phyloP scores from a whole-genome alignment of 2,888 invertebrate species.

The Orthosia incerta region DNA sequence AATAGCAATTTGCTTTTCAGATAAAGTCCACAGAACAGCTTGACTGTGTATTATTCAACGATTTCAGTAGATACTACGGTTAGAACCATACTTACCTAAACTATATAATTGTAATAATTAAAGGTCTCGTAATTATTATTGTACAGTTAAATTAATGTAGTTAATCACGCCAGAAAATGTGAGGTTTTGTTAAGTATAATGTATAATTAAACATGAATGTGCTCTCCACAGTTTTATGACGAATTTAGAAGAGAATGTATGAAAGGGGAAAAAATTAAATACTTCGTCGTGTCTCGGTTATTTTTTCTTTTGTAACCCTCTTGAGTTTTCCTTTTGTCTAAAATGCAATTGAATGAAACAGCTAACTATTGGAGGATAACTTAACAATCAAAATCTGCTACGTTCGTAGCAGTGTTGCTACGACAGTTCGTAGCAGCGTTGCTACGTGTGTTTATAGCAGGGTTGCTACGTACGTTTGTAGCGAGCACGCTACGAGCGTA shows the following conservation, averaged over 20 bases:
- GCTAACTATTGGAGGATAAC: not conserved
- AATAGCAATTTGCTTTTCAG: slow-evolving; percentile 75
- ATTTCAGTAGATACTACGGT: slow-evolving; percentile 82
- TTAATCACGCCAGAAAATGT: slow-evolving; percentile 89
- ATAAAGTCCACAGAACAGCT: slow-evolving; percentile 64
- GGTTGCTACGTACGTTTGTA: not conserved
- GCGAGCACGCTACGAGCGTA: slow-evolving; percentile 10
- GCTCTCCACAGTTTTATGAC: slow-evolving; percentile 90
- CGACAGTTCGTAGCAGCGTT: not conserved
- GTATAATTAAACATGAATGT: slow-evolving; percentile 89
- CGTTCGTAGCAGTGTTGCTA: slow-evolving; percentile 13
- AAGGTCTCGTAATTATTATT: slow-evolving; percentile 90
- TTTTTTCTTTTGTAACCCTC: slow-evolving; percentile 79
- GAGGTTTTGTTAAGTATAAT: slow-evolving; percentile 90
- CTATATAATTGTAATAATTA: slow-evolving; percentile 87
- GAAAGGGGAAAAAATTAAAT: slow-evolving; percentile 90
- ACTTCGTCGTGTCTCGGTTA: slow-evolving; percentile 90
- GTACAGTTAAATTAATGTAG: slow-evolving; percentile 91
- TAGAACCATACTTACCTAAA: slow-evolving; percentile 85
- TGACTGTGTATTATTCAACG: slow-evolving; percentile 77
- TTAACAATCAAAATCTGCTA: not conserved
- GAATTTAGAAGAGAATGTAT: slow-evolving; percentile 91
- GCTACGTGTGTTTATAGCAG: not conserved
- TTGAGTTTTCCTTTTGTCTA: slow-evolving; percentile 59
- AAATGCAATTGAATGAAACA: slow-evolving; percentile 6